Conservation (phyloP, 2,113 vertebrate genomes). For the Oryzias celebensis region DNA sequence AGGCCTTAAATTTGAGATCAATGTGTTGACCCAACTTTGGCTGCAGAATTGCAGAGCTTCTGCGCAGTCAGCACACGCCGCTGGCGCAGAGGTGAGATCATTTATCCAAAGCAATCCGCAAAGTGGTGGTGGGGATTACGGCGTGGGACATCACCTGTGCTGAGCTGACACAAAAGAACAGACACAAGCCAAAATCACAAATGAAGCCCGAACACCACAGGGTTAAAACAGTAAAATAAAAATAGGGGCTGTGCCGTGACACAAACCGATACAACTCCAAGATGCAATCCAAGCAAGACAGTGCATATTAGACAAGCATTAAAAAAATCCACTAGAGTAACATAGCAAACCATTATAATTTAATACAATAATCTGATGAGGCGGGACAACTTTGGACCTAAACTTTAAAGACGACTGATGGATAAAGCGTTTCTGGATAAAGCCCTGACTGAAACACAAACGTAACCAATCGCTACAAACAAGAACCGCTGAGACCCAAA, state of each 20-base stretch:
- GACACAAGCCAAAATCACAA: neutral
- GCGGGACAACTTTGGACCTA: constrained; percentile 59
- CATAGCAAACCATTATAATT: constrained; percentile 59
- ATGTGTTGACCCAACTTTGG: constrained; percentile 15
- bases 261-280: constrained; percentile 2
- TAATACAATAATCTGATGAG: constrained; percentile 44
- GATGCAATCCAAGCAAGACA: constrained; percentile 18
- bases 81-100: constrained; percentile 13
- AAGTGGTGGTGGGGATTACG: constrained; percentile 22
- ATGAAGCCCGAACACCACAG: constrained; percentile 19
- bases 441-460: constrained; percentile 40
- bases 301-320: constrained; percentile 80
- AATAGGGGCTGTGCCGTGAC: constrained; percentile 6
- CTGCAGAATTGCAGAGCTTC: neutral
- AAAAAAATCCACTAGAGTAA: constrained; percentile 82
- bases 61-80: no score
- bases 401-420: constrained; percentile 37
- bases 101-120: constrained; percentile 24
- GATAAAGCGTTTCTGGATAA: constrained; percentile 64
- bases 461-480: constrained; percentile 47
- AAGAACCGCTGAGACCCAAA: constrained; percentile 20
- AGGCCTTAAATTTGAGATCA: constrained; percentile 15
- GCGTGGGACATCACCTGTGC: constrained; percentile 28
- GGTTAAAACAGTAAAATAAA: neutral
- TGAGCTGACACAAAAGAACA: constrained; percentile 22